Percentiles rank a stretch among this genome's conserved stretches.
phyloP scores from a whole-genome alignment of 1,140 invertebrate genomes.

The Sarcophaga peregrina region DNA sequence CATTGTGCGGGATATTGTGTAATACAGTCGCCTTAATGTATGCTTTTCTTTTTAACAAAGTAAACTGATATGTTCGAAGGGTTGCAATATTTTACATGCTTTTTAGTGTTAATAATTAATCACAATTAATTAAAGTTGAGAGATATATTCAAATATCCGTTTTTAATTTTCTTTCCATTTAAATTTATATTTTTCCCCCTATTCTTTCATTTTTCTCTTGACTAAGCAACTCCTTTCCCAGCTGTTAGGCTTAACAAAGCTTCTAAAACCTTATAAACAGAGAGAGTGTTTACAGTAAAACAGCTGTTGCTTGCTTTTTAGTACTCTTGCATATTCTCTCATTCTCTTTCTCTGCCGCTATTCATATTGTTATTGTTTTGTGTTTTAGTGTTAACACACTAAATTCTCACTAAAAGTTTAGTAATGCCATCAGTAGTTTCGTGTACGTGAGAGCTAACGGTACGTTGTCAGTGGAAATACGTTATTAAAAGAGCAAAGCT shows the following conservation, averaged over 20 bases:
- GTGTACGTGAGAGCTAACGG: slow-evolving; percentile 9
- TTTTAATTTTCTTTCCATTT: too few species aligned
- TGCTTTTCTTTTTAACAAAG: too few species aligned
- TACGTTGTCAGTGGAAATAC: background rate
- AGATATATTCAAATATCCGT: too few species aligned
- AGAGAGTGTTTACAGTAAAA: background rate
- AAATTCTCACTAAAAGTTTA: background rate
- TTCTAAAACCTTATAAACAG: slow-evolving; percentile 19
- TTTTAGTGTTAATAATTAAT: too few species aligned
- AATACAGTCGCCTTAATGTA: too few species aligned
- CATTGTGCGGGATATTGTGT: too few species aligned
- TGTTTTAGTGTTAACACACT: too few species aligned
- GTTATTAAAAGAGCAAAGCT: background rate
- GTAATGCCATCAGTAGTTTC: slow-evolving; percentile 22
- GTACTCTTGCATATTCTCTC: background rate
- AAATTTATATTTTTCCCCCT: too few species aligned
- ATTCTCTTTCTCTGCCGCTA: background rate
- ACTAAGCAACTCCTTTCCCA: background rate
- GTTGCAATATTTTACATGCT: too few species aligned
- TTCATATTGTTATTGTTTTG: background rate
- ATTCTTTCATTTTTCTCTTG: too few species aligned
- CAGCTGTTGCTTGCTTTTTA: slow-evolving; percentile 7
- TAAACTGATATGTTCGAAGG: too few species aligned
- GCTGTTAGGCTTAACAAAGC: background rate
- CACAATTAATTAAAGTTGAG: too few species aligned